Percentiles rank a stretch among this genome's conserved stretches.
Conservation (phyloP, 2,888 invertebrate species). For the Drosophila antonietae region DNA sequence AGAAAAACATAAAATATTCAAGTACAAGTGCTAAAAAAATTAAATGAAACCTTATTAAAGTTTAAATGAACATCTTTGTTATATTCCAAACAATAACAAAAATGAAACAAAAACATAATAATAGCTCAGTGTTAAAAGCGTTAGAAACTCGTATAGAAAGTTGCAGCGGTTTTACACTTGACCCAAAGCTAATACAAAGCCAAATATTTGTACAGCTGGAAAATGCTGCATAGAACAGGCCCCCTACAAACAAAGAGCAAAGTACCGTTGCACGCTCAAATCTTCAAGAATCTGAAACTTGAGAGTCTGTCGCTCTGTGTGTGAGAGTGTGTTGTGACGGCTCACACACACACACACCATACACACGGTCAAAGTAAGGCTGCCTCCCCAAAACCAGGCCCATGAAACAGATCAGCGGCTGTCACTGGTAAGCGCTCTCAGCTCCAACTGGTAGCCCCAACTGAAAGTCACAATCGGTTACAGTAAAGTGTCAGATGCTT, state of each 20-base stretch:
- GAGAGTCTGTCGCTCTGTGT: background rate
- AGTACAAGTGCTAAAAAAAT: background rate
- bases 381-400: slow-evolving; percentile 11
- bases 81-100: background rate
- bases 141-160: slow-evolving; percentile 46
- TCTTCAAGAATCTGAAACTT: slow-evolving; percentile 47
- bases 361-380: slow-evolving; percentile 14
- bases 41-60: background rate
- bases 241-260: slow-evolving; percentile 34
- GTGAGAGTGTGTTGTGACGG: slow-evolving; percentile 3
- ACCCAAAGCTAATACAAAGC: slow-evolving; percentile 60
- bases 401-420: slow-evolving; percentile 54
- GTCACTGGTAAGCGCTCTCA: slow-evolving; percentile 21
- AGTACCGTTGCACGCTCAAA: slow-evolving; percentile 48
- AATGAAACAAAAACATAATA: slow-evolving; percentile 7
- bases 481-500: slow-evolving; percentile 70
- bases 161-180: slow-evolving; percentile 47
- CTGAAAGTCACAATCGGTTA: slow-evolving; percentile 65
- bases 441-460: slow-evolving; percentile 17
- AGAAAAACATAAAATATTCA: background rate
- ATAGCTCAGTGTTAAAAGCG: slow-evolving; percentile 4
- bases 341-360: slow-evolving; percentile 38
- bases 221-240: slow-evolving; percentile 42
- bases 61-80: background rate
- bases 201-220: slow-evolving; percentile 62